Conservation (phyloP, 92 coral and sea anemone genomes). For the Blastomussa wellsi region DNA sequence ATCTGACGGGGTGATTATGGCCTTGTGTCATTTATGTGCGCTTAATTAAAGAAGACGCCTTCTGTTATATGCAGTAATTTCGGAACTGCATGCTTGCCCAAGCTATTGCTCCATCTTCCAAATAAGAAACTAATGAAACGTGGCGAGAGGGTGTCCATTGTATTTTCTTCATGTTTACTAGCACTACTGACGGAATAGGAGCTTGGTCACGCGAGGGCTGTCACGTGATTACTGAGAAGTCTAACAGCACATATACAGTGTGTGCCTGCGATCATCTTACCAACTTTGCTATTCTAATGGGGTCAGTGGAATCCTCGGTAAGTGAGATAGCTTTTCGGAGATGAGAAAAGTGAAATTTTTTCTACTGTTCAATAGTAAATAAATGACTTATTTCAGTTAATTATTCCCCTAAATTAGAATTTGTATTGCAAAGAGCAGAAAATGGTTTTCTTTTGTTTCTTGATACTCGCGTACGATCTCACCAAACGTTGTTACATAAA, state of each 20-base stretch:
- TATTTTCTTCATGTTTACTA: not conserved
- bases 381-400: not conserved
- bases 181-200: slow-evolving; percentile 55
- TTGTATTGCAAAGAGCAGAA: too few species aligned
- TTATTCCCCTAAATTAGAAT: too few species aligned
- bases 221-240: slow-evolving; percentile 63
- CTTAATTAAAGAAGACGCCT: not conserved
- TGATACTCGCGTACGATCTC: too few species aligned
- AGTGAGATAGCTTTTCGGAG: not conserved
- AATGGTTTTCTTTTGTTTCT: too few species aligned
- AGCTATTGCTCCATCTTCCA: not conserved
- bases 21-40: not conserved
- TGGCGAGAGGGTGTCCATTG: not conserved
- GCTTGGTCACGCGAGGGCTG: slow-evolving; percentile 78
- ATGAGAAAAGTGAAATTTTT: too few species aligned
- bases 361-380: too few species aligned
- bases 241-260: slow-evolving; percentile 72
- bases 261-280: slow-evolving; percentile 89
- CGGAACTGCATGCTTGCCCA: not conserved
- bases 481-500: too few species aligned
- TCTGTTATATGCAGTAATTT: too few species aligned
- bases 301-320: slow-evolving; percentile 59
- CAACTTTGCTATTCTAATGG: slow-evolving; percentile 82
- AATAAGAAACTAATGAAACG: not conserved
- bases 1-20: too few species aligned